Conservation (phyloP, 2,888 invertebrate species). For the Lysandra bellargus region DNA sequence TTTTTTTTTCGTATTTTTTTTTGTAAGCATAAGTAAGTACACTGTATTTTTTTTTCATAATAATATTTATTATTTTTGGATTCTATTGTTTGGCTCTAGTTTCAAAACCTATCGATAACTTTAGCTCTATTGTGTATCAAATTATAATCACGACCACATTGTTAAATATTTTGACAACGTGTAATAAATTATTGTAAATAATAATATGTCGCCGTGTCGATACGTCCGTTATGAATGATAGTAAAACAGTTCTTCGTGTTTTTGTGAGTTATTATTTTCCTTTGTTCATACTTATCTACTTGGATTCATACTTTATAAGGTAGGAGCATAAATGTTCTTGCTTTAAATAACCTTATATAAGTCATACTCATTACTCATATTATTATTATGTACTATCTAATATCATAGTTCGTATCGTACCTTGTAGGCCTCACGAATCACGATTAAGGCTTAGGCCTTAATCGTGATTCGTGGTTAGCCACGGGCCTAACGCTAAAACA, state of each 20-base stretch:
- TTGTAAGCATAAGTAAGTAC: not conserved
- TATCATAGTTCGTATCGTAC: too few species aligned
- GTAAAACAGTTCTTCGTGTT: slow-evolving; percentile 77
- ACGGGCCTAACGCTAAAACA: too few species aligned
- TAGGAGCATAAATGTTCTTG: too few species aligned
- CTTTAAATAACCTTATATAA: too few species aligned
- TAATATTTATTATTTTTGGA: not conserved
- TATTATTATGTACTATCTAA: too few species aligned
- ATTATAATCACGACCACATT: slow-evolving; percentile 38
- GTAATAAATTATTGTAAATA: slow-evolving; percentile 56
- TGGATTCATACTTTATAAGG: too few species aligned
- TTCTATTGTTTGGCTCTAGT: slow-evolving; percentile 15
- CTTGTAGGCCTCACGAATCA: too few species aligned
- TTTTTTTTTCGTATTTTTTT: not conserved
- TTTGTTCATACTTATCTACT: too few species aligned
- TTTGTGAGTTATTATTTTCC: slow-evolving; percentile 54
- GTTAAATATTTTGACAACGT: slow-evolving; percentile 40
- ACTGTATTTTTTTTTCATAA: not conserved
- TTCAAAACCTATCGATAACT: not conserved
- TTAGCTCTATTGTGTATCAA: slow-evolving; percentile 19
- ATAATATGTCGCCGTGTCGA: slow-evolving; percentile 74
- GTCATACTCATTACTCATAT: too few species aligned
- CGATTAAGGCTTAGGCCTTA: too few species aligned
- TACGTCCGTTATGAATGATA: slow-evolving; percentile 76
- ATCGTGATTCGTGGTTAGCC: too few species aligned